Conservation (phyloP, 2,888 invertebrate species). For the Ypsolopha sequella region DNA sequence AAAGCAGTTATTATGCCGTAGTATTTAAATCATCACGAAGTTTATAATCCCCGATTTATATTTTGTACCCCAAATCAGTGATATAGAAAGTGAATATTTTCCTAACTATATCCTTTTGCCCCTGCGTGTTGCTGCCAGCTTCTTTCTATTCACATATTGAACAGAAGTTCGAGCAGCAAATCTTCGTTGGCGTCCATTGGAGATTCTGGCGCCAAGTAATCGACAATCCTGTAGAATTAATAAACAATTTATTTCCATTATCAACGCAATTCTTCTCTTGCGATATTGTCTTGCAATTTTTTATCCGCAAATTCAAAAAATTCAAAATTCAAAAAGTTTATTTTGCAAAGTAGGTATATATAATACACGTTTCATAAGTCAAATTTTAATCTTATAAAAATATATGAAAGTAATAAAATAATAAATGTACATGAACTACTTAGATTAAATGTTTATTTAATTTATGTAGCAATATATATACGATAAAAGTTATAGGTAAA, state of each 20-base stretch:
- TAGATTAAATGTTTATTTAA: too few species aligned
- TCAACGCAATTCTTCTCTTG: background rate
- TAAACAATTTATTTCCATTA: background rate
- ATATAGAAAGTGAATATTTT: background rate
- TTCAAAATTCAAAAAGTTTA: too few species aligned
- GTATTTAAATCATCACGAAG: too few species aligned
- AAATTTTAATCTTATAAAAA: too few species aligned
- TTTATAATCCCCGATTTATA: background rate
- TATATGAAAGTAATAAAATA: too few species aligned
- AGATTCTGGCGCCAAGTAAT: constrained; percentile 60
- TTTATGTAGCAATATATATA: too few species aligned
- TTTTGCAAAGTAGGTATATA: too few species aligned
- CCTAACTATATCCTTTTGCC: background rate
- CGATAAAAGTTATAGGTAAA: too few species aligned
- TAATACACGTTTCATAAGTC: too few species aligned
- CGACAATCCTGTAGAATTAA: constrained; percentile 37
- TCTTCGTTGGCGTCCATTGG: constrained; percentile 65
- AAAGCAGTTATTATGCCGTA: too few species aligned
- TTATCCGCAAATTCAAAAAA: background rate
- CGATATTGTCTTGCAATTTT: background rate
- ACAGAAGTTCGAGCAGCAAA: constrained; percentile 56
- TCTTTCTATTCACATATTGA: constrained; percentile 47
- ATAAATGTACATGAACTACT: too few species aligned
- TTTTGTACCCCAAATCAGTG: background rate
- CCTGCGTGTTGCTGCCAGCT: background rate